A percentile compares a stretch with the other conserved stretches of the same genome.
These are phyloP conservation scores for Tokudaia muenninki DNA, from an alignment of 2,797 vertebrate species.

Conservation along the genomic window DNA sequence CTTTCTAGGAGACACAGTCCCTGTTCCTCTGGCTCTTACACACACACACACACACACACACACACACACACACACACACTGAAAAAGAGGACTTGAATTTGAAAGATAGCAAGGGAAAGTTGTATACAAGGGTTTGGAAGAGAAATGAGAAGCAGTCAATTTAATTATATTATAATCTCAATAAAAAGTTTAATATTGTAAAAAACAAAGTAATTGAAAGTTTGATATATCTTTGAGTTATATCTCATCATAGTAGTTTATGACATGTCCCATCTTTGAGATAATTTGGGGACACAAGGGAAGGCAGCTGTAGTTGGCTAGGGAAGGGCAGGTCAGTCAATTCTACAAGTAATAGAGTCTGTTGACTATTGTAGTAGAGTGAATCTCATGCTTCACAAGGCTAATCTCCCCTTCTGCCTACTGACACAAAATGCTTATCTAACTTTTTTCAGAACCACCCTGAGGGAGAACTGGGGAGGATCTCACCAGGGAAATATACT, in stretches of 20 bases:
- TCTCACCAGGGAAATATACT: rapidly evolving
- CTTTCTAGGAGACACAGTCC: not conserved
- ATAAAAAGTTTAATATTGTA: not conserved
- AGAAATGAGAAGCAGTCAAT: not conserved
- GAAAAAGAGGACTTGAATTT: not conserved
- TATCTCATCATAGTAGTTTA: not conserved
- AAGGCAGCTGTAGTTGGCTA: not conserved
- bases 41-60: not conserved
- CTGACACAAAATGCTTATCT: not conserved
- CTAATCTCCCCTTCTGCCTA: not conserved
- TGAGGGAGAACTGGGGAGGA: not conserved
- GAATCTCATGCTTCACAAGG: not conserved
- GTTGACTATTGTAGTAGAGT: not conserved
- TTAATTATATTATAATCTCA: not conserved
- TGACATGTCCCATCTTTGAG: not conserved
- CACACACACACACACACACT: not conserved
- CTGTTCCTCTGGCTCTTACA: not conserved
- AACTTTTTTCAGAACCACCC: not conserved
- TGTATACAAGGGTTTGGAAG: not conserved
- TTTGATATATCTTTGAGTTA: not conserved
- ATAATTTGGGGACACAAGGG: not conserved
- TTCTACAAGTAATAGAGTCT: not conserved
- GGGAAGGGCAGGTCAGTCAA: not conserved
- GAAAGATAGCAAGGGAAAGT: not conserved
- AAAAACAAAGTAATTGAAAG: not conserved